Percentiles rank a stretch among this genome's conserved stretches.
phyloP scores from a whole-genome alignment of 2,113 vertebrate genomes.

The Struthio camelus region DNA sequence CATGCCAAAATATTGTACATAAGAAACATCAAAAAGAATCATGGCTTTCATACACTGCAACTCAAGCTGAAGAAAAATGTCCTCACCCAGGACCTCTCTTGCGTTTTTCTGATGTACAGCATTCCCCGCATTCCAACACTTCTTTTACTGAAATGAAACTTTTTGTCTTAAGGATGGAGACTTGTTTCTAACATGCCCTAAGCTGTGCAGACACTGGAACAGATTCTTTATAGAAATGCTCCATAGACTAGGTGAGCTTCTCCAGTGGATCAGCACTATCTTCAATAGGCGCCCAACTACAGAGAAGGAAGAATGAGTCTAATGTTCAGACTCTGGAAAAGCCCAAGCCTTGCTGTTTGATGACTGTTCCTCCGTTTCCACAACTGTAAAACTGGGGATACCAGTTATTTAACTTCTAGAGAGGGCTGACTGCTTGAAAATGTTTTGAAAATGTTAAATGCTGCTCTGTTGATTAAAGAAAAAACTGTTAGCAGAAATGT shows the following conservation, averaged over 20 bases:
- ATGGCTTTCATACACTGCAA: accelerated
- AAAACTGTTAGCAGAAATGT: not conserved
- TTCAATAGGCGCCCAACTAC: not conserved
- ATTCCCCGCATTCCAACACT: not conserved
- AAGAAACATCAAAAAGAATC: not conserved
- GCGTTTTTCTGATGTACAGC: not conserved
- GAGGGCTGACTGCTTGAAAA: not conserved
- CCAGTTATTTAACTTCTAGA: not conserved
- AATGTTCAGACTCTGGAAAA: not conserved
- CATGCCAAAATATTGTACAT: accelerated
- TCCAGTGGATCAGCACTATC: not conserved
- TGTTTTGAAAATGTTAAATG: not conserved
- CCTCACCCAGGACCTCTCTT: not conserved
- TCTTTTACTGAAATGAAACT: not conserved
- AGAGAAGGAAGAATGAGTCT: not conserved
- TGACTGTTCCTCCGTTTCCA: not conserved
- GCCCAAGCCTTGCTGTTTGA: not conserved
- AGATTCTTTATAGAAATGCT: not conserved
- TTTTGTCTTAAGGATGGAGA: not conserved
- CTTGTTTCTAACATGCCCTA: not conserved
- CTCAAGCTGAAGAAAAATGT: not conserved
- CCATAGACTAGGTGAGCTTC: accelerated
- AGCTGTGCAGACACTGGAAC: not conserved
- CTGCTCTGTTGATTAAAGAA: not conserved
- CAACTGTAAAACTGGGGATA: not conserved